These are phyloP conservation scores for Ivindomyrus marchei DNA, from an alignment of 2,113 vertebrate species.

Conservation along the genomic window DNA sequence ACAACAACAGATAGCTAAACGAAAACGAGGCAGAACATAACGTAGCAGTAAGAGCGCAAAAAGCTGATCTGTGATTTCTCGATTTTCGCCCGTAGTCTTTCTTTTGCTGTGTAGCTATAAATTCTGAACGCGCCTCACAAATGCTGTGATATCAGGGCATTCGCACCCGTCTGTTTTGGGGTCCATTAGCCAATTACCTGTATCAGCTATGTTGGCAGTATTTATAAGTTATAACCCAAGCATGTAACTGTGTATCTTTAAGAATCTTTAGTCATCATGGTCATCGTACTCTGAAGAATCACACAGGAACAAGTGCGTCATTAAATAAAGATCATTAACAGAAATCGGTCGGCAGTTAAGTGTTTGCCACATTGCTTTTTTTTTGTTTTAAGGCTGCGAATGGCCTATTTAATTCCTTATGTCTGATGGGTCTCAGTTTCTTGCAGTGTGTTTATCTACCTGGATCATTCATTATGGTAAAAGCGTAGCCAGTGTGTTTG, in stretches of 20 bases:
- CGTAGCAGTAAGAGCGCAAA: too few species aligned
- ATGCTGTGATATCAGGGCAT: not conserved
- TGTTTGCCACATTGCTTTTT: not conserved
- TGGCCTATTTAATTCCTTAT: not conserved
- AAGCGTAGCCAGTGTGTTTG: not conserved
- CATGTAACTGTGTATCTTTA: not conserved
- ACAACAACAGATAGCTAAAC: not conserved
- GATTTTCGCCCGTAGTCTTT: slow-evolving; percentile 23
- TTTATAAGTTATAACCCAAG: not conserved
- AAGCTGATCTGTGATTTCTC: not conserved
- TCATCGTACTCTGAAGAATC: not conserved
- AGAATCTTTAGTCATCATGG: not conserved
- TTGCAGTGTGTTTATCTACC: not conserved
- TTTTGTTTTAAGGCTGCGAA: not conserved
- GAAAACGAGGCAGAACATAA: not conserved
- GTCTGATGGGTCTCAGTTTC: not conserved
- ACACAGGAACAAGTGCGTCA: not conserved
- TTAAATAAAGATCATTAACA: not conserved
- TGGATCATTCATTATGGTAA: not conserved
- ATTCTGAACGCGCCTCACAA: too few species aligned
- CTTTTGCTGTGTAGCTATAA: slow-evolving; percentile 36
- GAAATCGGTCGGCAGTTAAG: not conserved
- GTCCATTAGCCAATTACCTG: not conserved
- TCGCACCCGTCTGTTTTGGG: not conserved
- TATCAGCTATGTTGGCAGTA: not conserved